Evolutionary conservation across 2,113 vertebrate genomes (phyloP).

Genomic region (Cyprinodon brontotheroides): DNA sequence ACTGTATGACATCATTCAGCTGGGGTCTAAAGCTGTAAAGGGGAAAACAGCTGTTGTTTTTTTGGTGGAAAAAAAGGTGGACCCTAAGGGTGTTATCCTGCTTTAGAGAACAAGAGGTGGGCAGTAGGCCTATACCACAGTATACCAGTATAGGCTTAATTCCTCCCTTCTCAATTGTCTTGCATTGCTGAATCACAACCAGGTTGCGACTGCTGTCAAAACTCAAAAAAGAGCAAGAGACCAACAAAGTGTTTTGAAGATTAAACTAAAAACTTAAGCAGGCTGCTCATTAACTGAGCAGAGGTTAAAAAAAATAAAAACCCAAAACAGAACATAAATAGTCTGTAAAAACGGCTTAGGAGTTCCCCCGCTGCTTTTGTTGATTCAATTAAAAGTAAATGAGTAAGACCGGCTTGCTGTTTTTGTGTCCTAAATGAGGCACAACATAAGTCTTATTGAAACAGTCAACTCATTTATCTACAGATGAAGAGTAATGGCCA

Average conservation of each 20-base stretch:
- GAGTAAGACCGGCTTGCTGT: neutral
- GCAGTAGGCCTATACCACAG: neutral
- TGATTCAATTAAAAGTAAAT: too few species aligned
- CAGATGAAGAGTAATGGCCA: neutral
- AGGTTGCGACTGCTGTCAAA: neutral
- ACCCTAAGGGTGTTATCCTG: slow-evolving; percentile 58
- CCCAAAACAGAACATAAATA: neutral
- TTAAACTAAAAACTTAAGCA: neutral
- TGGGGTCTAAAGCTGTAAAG: slow-evolving; percentile 30
- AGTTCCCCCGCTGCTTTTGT: neutral
- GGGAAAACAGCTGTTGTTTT: slow-evolving; percentile 51
- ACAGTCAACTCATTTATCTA: neutral
- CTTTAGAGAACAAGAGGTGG: slow-evolving; percentile 55
- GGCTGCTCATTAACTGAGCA: too few species aligned
- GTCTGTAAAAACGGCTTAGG: neutral
- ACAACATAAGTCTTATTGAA: neutral
- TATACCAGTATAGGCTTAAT: slow-evolving; percentile 29
- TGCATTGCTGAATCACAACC: neutral
- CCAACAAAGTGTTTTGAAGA: too few species aligned
- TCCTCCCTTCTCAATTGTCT: slow-evolving; percentile 2
- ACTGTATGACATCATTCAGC: slow-evolving; percentile 62
- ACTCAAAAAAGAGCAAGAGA: neutral
- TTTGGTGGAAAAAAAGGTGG: slow-evolving; percentile 68
- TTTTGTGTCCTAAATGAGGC: neutral
- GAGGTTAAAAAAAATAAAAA: too few species aligned